Conservation (phyloP, 2,113 vertebrate species). For the Albula glossodonta region DNA sequence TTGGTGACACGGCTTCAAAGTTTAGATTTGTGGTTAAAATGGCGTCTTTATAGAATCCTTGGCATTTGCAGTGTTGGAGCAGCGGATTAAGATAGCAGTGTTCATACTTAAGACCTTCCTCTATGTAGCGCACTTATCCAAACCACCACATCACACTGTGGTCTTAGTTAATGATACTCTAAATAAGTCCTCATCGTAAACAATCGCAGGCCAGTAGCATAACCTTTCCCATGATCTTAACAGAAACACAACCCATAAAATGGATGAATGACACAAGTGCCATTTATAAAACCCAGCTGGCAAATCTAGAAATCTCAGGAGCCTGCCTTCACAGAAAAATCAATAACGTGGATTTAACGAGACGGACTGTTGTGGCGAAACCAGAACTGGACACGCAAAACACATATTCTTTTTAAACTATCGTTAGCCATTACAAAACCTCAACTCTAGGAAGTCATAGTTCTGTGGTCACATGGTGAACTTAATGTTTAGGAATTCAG, state of each 20-base stretch:
- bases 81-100: no score
- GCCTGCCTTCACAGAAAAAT: neutral
- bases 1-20: no score
- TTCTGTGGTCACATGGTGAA: neutral
- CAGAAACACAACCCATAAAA: constrained; percentile 33
- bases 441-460: neutral
- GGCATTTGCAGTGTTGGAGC: no score
- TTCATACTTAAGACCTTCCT: no score
- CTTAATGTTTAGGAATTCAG: no score
- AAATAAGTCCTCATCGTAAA: constrained; percentile 23
- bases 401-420: neutral
- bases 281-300: neutral
- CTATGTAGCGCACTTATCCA: no score
- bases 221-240: constrained; percentile 43
- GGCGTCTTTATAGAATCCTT: no score
- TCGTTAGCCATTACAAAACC: neutral
- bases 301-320: neutral
- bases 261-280: neutral
- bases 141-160: no score
- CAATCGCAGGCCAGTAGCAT: constrained; percentile 24
- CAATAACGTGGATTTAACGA: neutral
- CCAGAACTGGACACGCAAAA: neutral
- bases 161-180: constrained; percentile 15
- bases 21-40: no score
- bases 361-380: neutral